phyloP scores from a whole-genome alignment of 2,113 vertebrate genomes.

The Lagenorhynchus albirostris region DNA sequence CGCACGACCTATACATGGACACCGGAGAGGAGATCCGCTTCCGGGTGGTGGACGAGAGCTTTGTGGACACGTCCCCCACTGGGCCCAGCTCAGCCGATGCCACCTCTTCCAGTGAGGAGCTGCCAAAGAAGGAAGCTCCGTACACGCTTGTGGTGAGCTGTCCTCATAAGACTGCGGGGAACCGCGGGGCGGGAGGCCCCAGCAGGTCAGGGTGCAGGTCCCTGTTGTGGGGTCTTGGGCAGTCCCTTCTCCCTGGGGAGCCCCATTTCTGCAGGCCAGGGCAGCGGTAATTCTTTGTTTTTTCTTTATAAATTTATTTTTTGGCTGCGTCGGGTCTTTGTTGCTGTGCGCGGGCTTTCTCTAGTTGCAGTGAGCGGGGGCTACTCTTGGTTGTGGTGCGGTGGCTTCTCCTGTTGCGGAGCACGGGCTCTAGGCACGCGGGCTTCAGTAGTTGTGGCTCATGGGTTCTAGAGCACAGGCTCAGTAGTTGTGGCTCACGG shows the following conservation, averaged over 20 bases:
- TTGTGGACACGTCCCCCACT: slow-evolving; percentile 94
- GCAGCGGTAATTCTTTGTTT: background rate
- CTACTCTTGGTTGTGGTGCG: too few relatives aligned
- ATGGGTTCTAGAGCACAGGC: too few relatives aligned
- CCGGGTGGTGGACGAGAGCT: slow-evolving; percentile 93
- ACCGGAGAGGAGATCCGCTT: slow-evolving; percentile 96
- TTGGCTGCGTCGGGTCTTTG: too few relatives aligned
- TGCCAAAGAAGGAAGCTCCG: slow-evolving; percentile 91
- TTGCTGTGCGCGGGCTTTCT: too few relatives aligned
- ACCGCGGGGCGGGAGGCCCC: rapidly evolving
- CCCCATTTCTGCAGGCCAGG: background rate
- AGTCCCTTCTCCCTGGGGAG: background rate
- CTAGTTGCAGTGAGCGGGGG: too few relatives aligned
- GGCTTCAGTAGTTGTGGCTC: too few relatives aligned
- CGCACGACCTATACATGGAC: slow-evolving; percentile 99
- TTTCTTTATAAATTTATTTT: too few relatives aligned
- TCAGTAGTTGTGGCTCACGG: too few relatives aligned
- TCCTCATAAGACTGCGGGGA: rapidly evolving
- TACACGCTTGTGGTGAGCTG: slow-evolving; percentile 93
- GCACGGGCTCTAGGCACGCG: too few relatives aligned
- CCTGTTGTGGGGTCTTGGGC: background rate
- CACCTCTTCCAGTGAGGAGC: slow-evolving; percentile 83
- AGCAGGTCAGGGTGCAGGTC: background rate
- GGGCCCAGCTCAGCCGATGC: slow-evolving; percentile 87
- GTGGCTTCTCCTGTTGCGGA: too few relatives aligned